Percentiles rank a stretch among this genome's conserved stretches.
Conservation (phyloP, 2,113 vertebrate species). For the Pontoporia blainvillei region DNA sequence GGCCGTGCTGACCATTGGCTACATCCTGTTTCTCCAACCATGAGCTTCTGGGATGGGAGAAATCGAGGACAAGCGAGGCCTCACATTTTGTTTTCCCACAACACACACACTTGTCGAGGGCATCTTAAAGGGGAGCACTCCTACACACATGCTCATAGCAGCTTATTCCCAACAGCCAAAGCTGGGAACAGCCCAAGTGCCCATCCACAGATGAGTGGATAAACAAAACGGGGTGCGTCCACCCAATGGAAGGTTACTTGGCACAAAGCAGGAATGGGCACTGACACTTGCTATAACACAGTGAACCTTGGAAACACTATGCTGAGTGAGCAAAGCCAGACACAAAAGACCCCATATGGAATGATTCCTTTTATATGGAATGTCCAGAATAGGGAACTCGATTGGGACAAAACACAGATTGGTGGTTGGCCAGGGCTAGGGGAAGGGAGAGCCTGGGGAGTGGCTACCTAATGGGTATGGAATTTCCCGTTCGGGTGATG, state of each 20-base stretch:
- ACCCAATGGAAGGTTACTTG: fast-evolving
- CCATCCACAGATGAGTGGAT: background rate
- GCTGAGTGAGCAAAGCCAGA: background rate
- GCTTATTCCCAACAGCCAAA: background rate
- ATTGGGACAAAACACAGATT: fast-evolving
- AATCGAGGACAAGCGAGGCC: background rate
- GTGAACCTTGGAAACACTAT: background rate
- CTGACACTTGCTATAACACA: fast-evolving
- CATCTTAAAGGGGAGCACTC: background rate
- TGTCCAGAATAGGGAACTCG: background rate
- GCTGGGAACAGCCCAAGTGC: too few species aligned
- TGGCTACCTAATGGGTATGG: background rate
- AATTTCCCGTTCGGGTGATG: background rate
- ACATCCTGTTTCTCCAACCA: background rate
- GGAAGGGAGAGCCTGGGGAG: background rate
- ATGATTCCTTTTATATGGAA: background rate
- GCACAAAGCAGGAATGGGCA: background rate
- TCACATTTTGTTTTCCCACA: fast-evolving
- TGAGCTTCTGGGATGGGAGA: background rate
- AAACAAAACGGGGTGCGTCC: fast-evolving
- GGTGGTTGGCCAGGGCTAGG: background rate
- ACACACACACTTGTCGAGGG: fast-evolving
- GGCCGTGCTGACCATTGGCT: fast-evolving
- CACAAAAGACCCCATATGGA: too few species aligned
- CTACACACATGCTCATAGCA: fast-evolving